Conservation (phyloP, 2,113 vertebrate genomes). For the Haemorhous mexicanus region DNA sequence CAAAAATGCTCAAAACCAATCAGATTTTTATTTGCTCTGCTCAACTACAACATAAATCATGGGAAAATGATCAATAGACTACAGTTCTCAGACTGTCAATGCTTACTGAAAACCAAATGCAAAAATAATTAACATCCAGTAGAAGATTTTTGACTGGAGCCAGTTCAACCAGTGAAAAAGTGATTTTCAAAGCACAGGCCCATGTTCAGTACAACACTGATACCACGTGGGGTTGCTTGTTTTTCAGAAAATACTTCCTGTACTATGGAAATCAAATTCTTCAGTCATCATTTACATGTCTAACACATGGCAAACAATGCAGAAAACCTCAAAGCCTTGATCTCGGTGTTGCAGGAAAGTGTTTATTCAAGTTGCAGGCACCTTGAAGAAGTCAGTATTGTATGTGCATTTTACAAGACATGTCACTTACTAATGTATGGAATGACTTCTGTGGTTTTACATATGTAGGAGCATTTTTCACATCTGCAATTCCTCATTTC, state of each 20-base stretch:
- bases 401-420: background rate
- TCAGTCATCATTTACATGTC: constrained; percentile 26
- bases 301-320: background rate
- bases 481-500: background rate
- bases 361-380: background rate
- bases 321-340: background rate
- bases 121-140: background rate
- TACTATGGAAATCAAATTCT: background rate
- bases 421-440: background rate
- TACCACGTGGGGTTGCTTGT: background rate
- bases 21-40: background rate
- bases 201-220: background rate
- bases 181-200: background rate
- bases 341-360: background rate
- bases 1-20: background rate
- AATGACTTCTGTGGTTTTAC: background rate
- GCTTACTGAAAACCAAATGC: background rate
- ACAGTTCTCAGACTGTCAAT: background rate
- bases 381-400: background rate
- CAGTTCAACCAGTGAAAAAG: background rate
- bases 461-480: background rate
- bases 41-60: background rate
- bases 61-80: background rate
- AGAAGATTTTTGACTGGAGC: background rate
- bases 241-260: background rate